Conservation (phyloP, 2,113 vertebrate genomes). For the Danionella cerebrum region DNA sequence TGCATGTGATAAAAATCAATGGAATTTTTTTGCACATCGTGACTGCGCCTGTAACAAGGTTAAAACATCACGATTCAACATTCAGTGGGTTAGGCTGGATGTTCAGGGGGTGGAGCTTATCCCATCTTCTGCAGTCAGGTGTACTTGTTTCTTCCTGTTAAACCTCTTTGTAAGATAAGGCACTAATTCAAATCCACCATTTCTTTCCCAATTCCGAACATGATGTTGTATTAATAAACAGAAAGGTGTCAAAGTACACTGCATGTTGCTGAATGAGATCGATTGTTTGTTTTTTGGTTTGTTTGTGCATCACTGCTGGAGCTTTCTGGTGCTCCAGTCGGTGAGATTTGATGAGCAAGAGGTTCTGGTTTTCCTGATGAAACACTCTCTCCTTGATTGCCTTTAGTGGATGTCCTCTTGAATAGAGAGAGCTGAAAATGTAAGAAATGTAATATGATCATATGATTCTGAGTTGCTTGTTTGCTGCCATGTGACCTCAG, state of each 20-base stretch:
- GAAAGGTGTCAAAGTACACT: conserved; percentile 45
- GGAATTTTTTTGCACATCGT: too few relatives aligned
- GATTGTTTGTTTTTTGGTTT: neutral
- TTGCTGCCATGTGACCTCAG: neutral
- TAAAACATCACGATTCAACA: too few relatives aligned
- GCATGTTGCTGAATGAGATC: conserved; percentile 56
- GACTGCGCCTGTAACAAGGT: too few relatives aligned
- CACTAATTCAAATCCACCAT: too few relatives aligned
- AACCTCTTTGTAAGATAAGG: neutral
- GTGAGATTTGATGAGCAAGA: neutral
- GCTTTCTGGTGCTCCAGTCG: neutral
- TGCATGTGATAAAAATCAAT: neutral
- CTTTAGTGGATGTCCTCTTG: conserved; percentile 47
- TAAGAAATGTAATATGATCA: too few relatives aligned
- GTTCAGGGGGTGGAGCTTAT: too few relatives aligned
- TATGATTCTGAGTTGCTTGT: neutral
- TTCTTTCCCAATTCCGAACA: too few relatives aligned
- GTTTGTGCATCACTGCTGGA: neutral
- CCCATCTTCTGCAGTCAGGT: too few relatives aligned
- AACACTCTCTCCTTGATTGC: conserved; percentile 25
- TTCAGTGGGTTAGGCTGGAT: too few relatives aligned
- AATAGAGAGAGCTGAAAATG: conserved; percentile 57
- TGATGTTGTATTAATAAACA: too few relatives aligned
- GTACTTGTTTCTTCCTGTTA: neutral
- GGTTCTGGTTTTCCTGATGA: neutral